Conservation (phyloP, 2,797 vertebrate species). For the Sebastes flavidus region DNA sequence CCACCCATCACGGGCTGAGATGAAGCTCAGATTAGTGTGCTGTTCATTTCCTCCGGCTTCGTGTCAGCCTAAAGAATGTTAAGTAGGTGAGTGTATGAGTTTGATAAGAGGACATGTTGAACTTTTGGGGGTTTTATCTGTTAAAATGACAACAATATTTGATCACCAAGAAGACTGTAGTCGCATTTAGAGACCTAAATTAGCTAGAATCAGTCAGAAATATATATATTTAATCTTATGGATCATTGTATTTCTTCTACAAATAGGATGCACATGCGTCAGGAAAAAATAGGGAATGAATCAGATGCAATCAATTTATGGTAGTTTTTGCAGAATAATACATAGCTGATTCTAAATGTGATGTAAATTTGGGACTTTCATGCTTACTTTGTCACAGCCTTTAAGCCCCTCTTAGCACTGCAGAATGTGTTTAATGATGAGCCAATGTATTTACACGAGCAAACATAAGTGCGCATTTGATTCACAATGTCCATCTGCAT, state of each 20-base stretch:
- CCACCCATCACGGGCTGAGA: not conserved
- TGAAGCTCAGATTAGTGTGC: not conserved
- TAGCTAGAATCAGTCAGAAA: not conserved
- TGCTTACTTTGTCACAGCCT: not conserved
- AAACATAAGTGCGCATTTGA: conserved; percentile 16
- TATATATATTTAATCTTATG: not conserved
- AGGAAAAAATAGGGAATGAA: not conserved
- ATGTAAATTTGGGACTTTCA: not conserved
- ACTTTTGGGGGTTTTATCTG: not conserved
- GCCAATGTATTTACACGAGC: conserved; percentile 29
- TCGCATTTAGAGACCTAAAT: not conserved
- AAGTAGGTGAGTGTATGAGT: not conserved
- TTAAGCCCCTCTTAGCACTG: not conserved
- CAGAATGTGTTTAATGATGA: conserved; percentile 8
- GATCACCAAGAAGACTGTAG: not conserved
- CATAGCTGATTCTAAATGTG: not conserved
- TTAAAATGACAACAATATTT: not conserved
- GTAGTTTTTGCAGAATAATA: not conserved
- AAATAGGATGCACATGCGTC: not conserved
- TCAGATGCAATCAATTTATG: not conserved
- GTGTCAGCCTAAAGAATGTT: not conserved
- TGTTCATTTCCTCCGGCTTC: not conserved
- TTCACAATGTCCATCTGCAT: conserved; percentile 52
- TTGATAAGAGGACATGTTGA: not conserved
- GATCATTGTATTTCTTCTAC: not conserved